Percentiles rank a stretch among this genome's conserved stretches.
These are phyloP conservation scores for Chymomyza caudatula DNA, from an alignment of 2,888 invertebrate species.

Conservation along the genomic window DNA sequence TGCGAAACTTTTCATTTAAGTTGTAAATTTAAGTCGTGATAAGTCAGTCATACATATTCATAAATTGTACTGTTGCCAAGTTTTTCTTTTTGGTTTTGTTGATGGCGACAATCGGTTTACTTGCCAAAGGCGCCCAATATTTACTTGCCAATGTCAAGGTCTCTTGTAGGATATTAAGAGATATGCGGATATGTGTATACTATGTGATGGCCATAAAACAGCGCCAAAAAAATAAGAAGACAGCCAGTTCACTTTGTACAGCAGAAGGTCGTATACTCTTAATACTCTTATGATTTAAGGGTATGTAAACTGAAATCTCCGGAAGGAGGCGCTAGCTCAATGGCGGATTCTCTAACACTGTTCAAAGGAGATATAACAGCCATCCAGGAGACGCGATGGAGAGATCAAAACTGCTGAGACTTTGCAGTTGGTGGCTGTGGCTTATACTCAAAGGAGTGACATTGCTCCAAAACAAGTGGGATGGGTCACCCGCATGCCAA, in stretches of 20 bases:
- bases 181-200: background rate
- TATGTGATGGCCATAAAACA: background rate
- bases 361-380: no score
- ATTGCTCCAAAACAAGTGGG: no score
- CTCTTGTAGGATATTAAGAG: background rate
- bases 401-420: no score
- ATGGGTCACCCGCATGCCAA: no score
- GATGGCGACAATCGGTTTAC: background rate
- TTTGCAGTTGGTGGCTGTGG: no score
- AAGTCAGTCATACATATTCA: constrained; percentile 29
- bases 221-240: background rate
- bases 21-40: background rate
- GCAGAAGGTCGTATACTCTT: background rate
- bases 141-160: background rate
- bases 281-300: no score
- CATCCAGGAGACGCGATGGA: no score
- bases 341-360: no score
- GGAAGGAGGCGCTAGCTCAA: no score
- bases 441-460: no score
- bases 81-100: constrained; percentile 15
- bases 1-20: background rate
- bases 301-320: no score
- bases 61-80: constrained; percentile 52
- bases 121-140: background rate
- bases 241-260: background rate